A percentile compares a stretch with the other conserved stretches of the same genome.
Conservation (phyloP, 2,888 invertebrate species). For the Lithosia quadra region DNA sequence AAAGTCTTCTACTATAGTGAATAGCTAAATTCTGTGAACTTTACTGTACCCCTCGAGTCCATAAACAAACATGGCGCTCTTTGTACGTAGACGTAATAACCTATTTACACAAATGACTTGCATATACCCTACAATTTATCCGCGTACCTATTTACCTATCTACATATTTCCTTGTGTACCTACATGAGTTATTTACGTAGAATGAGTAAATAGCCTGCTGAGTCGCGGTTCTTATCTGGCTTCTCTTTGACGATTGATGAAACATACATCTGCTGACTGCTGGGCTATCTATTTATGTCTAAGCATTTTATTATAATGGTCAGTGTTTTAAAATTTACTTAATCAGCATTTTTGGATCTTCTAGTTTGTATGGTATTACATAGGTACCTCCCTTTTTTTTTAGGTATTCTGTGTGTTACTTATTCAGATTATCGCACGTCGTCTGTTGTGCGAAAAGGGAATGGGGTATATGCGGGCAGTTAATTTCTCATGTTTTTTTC, state of each 20-base stretch:
- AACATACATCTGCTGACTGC: too few relatives aligned
- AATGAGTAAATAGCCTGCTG: constrained; percentile 38
- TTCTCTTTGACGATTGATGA: constrained; percentile 26
- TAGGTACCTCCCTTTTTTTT: not conserved
- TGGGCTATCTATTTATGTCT: not conserved
- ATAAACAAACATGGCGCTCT: constrained; percentile 28
- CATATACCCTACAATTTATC: constrained; percentile 9
- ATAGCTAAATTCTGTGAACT: not conserved
- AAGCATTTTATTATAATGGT: not conserved
- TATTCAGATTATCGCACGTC: not conserved
- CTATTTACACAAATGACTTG: constrained; percentile 43
- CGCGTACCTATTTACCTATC: constrained; percentile 17
- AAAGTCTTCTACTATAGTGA: not conserved
- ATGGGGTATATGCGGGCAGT: not conserved
- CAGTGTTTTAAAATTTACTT: not conserved
- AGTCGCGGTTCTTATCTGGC: constrained; percentile 37
- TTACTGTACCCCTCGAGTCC: constrained; percentile 19
- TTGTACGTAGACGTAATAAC: constrained; percentile 16
- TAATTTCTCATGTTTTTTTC: not conserved
- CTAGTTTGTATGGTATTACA: too few relatives aligned
- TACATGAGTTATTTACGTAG: constrained; percentile 17
- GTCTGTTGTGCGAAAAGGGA: not conserved
- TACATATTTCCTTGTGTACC: constrained; percentile 39
- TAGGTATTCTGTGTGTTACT: not conserved
- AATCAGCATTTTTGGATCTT: too few relatives aligned